Base-by-base conservation (phyloP, 2,888 invertebrate species). In the Acrobasis suavella region DNA sequence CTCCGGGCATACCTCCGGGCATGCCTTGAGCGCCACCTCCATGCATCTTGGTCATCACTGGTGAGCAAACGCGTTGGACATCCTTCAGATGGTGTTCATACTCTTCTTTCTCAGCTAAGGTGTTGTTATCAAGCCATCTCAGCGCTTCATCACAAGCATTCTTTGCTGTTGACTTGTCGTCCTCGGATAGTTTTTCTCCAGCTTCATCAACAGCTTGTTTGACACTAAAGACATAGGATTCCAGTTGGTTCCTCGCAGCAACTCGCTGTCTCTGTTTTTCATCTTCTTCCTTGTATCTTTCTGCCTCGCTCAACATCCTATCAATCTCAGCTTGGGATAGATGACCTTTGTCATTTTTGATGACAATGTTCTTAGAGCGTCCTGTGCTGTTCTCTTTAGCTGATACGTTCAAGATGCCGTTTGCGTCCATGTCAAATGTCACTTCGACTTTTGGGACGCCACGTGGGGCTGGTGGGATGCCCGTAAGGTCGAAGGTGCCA, bases 301-400 rank as follows among this genome's bases (percentile, higher is more conserved):
- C 96, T 0, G 96, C 96, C 67, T 96, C 96, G 5, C 93, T 85
- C 42, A 96, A 85, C 96, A 96, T 97, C 65, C 95, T 92, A 68
- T 97, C 96, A 69, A 97, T 97, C 76, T 97, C 97, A 9, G 95
- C 95, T 79, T 96, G 96, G 16, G 96, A 96, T 58, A 97, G 89
- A 8, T 97, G 93, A 0, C 96, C 96, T 77, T 95, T 96, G 88
- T 97, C 96, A 86, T 97, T 97, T 80, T 96, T 96, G 67, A 97
- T 97, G 54, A 95, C 95, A 67, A 97, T 96, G 78, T 95, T 95
- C 83, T 95, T 96, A 65, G 94, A 94, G 69, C 95, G 95, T 39
- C 94, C 95, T 0, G 94, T 93, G 74, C 94, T 93, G 82, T 94
- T 94, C 67, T 95, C 95, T 67, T 95, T 94, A 17, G 97, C 97